Percentiles rank a stretch among this genome's conserved stretches.
Evolutionary conservation across 2,888 invertebrate species (phyloP).

Genomic region (Asteroscopus sphinx): DNA sequence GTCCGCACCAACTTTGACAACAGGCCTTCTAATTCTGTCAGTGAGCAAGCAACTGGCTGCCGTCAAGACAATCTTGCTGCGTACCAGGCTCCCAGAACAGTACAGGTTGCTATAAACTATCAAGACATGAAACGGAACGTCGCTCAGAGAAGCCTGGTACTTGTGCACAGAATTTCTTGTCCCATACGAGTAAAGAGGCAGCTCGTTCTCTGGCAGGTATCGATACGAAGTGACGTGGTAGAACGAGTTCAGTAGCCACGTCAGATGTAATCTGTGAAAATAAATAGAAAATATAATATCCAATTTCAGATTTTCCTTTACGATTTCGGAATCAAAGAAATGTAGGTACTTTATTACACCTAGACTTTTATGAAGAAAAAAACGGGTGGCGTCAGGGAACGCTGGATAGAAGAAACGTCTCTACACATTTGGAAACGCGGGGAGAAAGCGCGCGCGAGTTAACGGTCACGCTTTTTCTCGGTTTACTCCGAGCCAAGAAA

Average conservation of each 20-base stretch:
- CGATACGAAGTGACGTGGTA: constrained; percentile 21
- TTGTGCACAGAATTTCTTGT: constrained; percentile 29
- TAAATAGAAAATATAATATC: constrained; percentile 26
- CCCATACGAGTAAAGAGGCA: constrained; percentile 9
- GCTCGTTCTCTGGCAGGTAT: constrained; percentile 25
- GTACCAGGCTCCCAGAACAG: constrained; percentile 78
- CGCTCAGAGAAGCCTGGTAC: constrained; percentile 43
- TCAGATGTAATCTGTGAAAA: constrained; percentile 42
- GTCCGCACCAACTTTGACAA: constrained; percentile 74
- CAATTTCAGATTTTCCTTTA: background rate
- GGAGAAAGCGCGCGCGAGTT: too few species aligned
- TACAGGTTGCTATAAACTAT: constrained; percentile 71
- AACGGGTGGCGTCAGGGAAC: too few species aligned
- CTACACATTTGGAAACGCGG: too few species aligned
- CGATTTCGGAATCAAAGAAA: background rate
- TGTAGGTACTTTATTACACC: too few species aligned
- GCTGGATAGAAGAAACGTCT: too few species aligned
- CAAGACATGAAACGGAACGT: constrained; percentile 73
- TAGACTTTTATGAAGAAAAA: too few species aligned
- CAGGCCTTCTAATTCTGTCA: constrained; percentile 45
- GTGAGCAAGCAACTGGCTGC: constrained; percentile 75
- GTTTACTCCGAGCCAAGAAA: too few species aligned
- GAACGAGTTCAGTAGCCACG: constrained; percentile 32
- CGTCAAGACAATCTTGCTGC: constrained; percentile 74
- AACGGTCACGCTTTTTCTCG: too few species aligned